Conservation (phyloP, 2,888 invertebrate genomes). For the Drosophila monieri region DNA sequence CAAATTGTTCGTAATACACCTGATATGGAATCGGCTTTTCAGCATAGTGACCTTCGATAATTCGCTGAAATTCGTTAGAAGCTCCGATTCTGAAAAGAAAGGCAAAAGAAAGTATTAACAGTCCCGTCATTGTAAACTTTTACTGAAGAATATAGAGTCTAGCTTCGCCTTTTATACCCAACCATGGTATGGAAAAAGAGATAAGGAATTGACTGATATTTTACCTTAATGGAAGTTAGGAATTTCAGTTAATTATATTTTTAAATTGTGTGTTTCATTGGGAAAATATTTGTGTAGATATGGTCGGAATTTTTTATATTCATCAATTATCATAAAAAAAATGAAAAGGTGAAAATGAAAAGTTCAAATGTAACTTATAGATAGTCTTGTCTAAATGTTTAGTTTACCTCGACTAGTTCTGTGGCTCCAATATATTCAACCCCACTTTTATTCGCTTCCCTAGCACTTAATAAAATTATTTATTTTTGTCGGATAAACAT, state of each 20-base stretch:
- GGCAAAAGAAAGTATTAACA: not conserved
- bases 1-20: not conserved
- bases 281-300: too few species aligned
- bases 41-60: not conserved
- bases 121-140: not conserved
- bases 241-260: constrained; percentile 2
- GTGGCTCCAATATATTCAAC: too few species aligned
- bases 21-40: not conserved
- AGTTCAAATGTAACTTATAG: too few species aligned
- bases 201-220: not conserved
- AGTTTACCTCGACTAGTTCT: not conserved
- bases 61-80: not conserved
- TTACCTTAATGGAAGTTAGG: not conserved
- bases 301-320: too few species aligned
- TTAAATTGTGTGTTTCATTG: too few species aligned
- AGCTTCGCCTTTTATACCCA: not conserved
- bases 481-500: constrained; percentile 30
- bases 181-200: not conserved
- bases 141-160: not conserved
- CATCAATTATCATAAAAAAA: too few species aligned
- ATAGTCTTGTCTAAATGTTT: too few species aligned
- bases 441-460: constrained; percentile 4
- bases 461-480: constrained; percentile 33
- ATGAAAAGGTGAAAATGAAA: too few species aligned
- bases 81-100: not conserved